Percentiles rank a stretch among this genome's conserved stretches.
Evolutionary conservation across 2,113 vertebrate species (phyloP).

Genomic region (Leucopsar rothschildi): DNA sequence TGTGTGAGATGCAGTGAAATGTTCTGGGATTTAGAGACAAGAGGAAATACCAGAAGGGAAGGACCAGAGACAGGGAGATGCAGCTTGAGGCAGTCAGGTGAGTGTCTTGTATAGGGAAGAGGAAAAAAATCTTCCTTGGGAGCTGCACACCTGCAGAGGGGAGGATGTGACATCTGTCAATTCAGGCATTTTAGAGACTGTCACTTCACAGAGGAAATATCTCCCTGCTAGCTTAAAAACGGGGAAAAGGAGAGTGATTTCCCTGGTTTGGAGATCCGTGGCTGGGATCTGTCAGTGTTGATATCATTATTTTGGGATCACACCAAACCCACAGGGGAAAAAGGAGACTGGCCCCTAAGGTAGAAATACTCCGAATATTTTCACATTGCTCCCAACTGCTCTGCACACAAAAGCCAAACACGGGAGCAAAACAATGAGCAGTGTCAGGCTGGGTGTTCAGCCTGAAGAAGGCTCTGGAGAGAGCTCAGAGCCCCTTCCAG

Average conservation of each 20-base stretch:
- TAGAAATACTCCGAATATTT: neutral
- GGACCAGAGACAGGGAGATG: neutral
- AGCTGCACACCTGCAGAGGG: neutral
- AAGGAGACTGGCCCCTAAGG: neutral
- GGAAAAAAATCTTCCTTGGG: neutral
- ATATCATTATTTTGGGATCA: neutral
- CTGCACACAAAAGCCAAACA: neutral
- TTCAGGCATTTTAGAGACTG: neutral
- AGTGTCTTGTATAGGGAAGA: accelerated
- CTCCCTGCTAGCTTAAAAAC: neutral
- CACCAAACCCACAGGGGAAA: neutral
- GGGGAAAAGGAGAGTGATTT: accelerated
- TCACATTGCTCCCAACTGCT: accelerated
- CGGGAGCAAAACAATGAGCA: neutral
- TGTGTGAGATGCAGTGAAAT: neutral
- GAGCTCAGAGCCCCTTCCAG: neutral
- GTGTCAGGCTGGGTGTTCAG: accelerated
- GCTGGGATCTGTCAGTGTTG: accelerated
- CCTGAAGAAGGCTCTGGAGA: accelerated
- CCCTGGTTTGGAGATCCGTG: neutral
- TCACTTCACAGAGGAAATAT: neutral
- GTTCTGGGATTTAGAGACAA: neutral
- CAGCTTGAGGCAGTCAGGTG: neutral
- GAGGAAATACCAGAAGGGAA: neutral
- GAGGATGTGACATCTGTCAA: neutral